Conservation (phyloP, 2,888 invertebrate species). For the Chrysomela aeneicollis region DNA sequence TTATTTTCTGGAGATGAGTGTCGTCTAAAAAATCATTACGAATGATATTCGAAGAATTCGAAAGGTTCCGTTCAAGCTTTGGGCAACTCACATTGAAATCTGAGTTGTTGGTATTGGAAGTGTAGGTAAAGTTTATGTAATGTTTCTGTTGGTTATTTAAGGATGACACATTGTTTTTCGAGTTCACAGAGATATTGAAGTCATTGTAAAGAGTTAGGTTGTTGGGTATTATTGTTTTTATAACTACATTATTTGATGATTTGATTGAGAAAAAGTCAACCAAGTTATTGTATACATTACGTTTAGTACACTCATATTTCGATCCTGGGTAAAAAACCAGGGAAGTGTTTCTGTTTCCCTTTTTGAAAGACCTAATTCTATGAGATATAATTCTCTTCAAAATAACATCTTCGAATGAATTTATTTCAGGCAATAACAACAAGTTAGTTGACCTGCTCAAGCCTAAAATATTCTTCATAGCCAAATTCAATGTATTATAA, state of each 20-base stretch:
- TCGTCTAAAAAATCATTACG: too few relatives aligned
- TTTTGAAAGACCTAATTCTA: slow-evolving; percentile 1
- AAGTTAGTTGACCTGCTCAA: too few relatives aligned
- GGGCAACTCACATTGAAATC: neutral
- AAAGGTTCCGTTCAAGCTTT: neutral
- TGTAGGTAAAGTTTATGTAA: neutral
- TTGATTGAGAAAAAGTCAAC: slow-evolving; percentile 8
- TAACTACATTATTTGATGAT: slow-evolving; percentile 6
- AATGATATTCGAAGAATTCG: too few relatives aligned
- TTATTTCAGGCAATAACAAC: too few relatives aligned
- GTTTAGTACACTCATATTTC: neutral
- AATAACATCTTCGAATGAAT: neutral
- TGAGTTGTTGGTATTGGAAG: neutral
- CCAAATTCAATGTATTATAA: neutral
- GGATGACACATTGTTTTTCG: too few relatives aligned
- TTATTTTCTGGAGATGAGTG: neutral
- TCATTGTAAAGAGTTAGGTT: neutral
- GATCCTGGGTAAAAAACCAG: slow-evolving; percentile 1
- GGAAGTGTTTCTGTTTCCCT: neutral
- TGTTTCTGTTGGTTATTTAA: too few relatives aligned
- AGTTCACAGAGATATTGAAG: too few relatives aligned
- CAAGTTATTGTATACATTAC: slow-evolving; percentile 2
- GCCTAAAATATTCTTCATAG: too few relatives aligned
- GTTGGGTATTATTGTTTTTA: neutral
- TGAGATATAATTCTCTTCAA: neutral